Evolutionary conservation across 2,797 vertebrate genomes (phyloP).

Genomic region (Mergus octosetaceus): DNA sequence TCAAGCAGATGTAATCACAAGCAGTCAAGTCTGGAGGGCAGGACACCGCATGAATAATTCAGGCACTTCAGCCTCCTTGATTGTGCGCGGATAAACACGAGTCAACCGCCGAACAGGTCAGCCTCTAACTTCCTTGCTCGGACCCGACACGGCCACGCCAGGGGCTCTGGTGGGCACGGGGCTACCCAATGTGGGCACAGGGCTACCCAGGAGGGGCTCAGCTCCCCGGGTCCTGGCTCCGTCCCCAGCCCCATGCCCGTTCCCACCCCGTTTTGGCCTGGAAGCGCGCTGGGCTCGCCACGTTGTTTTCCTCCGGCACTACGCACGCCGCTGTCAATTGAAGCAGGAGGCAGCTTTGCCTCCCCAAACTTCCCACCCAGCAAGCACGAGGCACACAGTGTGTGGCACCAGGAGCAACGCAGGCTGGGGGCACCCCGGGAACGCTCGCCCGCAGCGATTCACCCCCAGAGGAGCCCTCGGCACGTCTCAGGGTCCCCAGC

Average conservation of each 20-base stretch:
- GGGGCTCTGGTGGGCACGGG: no score
- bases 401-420: neutral
- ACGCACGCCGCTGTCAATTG: neutral
- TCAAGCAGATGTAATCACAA: slow-evolving; percentile 90
- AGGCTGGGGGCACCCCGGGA: neutral
- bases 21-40: slow-evolving; percentile 87
- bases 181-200: no score
- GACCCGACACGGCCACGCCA: slow-evolving; percentile 66
- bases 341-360: neutral
- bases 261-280: slow-evolving; percentile 32
- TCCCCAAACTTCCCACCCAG: neutral
- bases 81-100: slow-evolving; percentile 89
- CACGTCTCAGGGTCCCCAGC: neutral
- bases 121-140: slow-evolving; percentile 90
- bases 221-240: no score
- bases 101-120: slow-evolving; percentile 86
- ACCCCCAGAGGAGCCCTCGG: neutral
- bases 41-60: slow-evolving; percentile 89
- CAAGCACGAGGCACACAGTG: neutral
- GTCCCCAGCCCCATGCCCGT: neutral
- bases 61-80: slow-evolving; percentile 83
- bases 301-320: neutral
- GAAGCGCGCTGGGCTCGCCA: neutral
- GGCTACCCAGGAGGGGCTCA: no score
- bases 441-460: accelerated